Evolutionary conservation across 37 sponge, comb jelly and placozoan genomes (phyloP).

Genomic region (Tethya wilhelma): DNA sequence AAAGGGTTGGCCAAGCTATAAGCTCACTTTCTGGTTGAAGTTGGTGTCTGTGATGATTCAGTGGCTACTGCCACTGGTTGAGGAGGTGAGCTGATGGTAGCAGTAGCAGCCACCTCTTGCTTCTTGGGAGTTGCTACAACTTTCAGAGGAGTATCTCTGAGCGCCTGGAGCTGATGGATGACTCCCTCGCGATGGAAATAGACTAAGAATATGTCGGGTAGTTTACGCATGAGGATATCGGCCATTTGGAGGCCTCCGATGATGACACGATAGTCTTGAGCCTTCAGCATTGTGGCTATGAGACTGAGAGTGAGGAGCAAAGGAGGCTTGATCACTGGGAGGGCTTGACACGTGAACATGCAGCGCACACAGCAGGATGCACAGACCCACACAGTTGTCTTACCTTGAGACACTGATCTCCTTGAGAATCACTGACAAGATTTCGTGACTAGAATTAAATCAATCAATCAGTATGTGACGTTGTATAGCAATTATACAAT

Average conservation of each 20-base stretch:
- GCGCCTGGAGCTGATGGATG: conserved; percentile 63
- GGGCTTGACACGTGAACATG: background rate
- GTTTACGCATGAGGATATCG: conserved; percentile 85
- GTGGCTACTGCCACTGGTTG: background rate
- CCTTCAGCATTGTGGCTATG: conserved; percentile 73
- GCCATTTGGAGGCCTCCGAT: conserved; percentile 85
- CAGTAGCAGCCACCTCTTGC: conserved; percentile 23
- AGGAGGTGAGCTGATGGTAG: background rate
- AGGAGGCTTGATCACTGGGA: background rate
- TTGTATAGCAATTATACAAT: too few relatives aligned
- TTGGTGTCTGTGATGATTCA: conserved; percentile 10
- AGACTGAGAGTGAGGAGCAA: conserved; percentile 24
- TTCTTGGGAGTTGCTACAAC: conserved; percentile 55
- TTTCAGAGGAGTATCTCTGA: conserved; percentile 51
- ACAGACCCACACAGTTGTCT: background rate
- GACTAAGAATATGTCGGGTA: conserved; percentile 81
- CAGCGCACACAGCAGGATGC: background rate
- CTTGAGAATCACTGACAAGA: conserved; percentile 68
- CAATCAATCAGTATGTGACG: too few relatives aligned
- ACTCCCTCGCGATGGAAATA: conserved; percentile 93
- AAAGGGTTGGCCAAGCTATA: too few relatives aligned
- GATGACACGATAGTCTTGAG: conserved; percentile 55
- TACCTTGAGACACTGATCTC: conserved; percentile 85
- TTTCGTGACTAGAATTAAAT: too few relatives aligned
- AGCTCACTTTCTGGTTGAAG: conserved; percentile 38